A percentile compares a stretch with the other conserved stretches of the same genome.
Evolutionary conservation across 2,797 vertebrate species (phyloP).

Genomic region (Manis crassicaudata): DNA sequence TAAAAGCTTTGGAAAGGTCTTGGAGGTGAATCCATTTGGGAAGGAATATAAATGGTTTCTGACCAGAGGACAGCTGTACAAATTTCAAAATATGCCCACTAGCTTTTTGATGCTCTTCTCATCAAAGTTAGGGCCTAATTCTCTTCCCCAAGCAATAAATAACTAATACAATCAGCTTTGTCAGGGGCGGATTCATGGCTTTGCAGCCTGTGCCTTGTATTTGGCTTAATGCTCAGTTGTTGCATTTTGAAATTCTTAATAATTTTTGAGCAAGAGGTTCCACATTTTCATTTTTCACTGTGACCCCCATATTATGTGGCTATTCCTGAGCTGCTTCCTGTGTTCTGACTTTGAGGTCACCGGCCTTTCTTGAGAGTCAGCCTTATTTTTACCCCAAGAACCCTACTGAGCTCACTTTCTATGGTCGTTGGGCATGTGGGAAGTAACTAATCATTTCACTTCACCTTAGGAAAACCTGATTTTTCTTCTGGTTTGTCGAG

Average conservation of each 20-base stretch:
- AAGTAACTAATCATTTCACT: background rate
- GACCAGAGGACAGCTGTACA: background rate
- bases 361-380: background rate
- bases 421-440: background rate
- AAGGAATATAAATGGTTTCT: constrained; percentile 14
- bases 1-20: background rate
- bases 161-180: background rate
- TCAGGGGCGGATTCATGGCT: background rate
- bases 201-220: background rate
- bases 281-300: background rate
- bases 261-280: background rate
- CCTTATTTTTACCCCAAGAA: background rate
- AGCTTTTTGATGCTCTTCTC: background rate
- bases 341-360: background rate
- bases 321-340: background rate
- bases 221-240: background rate
- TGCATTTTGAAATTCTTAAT: background rate
- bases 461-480: background rate
- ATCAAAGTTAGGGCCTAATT: background rate
- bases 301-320: background rate
- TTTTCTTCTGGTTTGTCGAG: background rate
- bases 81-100: background rate
- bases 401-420: background rate
- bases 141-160: background rate
- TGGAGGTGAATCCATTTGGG: background rate